Evolutionary conservation across 2,113 vertebrate genomes (phyloP), one percentile per base, ranked within the genome.

Genomic region (Microtus ochrogaster): DNA sequence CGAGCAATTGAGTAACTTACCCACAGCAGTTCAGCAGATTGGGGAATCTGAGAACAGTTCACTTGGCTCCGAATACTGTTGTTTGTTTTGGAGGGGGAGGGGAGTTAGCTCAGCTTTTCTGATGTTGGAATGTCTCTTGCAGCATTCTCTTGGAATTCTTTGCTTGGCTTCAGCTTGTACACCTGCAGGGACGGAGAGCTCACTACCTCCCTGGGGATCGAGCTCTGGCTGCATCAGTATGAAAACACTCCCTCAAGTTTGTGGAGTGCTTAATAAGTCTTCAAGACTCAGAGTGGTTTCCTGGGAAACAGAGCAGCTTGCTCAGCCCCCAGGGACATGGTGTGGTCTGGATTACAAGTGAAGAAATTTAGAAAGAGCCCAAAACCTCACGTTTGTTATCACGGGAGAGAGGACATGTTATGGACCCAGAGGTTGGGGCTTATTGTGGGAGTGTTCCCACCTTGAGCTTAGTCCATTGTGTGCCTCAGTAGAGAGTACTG

Each of bases 291-390:
- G 78, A 78, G 79, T 63, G 89, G 96, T 97, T 97, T 96, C 94
- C 95, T 93, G 93, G 96, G 91, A 94, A 96, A 96, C 96, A 72
- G 88, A 85, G 86, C 68, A 77, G 86, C 24, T 61, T 93, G 78
- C 65, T 94, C 74, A 84, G 78, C 58, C 96, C 24, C 66, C 72
- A 36, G 94, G 76, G 94, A 84, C 74, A 52, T 90, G 90, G 72
- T 92, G 72, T 90, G 93, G 87, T 72, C 94, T 90, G 86, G 93
- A 91, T 93, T 91, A 87, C 36, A 93, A 91, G 77, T 84, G 70
- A 88, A 96, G 86, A 74, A 63, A 89, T 95, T 94, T 92, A 93
- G 83, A 95, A 96, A 52, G 52, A 33, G 22, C 84, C 88, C 36
- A 84, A 76, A 90, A 33, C 68, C 36, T 83, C 72, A 24, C 11